Evolutionary conservation across 2,113 vertebrate genomes (phyloP).

Genomic region (Orientallactaga bullata): DNA sequence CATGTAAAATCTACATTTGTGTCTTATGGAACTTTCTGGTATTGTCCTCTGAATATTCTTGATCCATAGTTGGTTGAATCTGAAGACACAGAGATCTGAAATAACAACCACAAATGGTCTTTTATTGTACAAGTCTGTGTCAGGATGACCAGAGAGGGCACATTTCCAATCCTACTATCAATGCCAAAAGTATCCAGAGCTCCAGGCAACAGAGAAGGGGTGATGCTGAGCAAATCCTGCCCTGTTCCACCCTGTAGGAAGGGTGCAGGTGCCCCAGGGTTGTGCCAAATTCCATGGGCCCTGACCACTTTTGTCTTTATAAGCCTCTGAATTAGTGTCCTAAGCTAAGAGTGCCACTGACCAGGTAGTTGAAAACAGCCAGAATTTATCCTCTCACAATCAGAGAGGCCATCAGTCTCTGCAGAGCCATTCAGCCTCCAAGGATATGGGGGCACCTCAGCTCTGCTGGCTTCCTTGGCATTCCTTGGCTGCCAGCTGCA

Average conservation of each 20-base stretch:
- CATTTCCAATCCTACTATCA: accelerated
- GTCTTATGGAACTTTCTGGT: neutral
- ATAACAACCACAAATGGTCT: neutral
- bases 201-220: too few relatives aligned
- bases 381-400: too few relatives aligned
- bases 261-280: accelerated
- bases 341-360: too few relatives aligned
- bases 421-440: neutral
- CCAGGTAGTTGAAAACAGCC: too few relatives aligned
- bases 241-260: neutral
- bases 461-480: too few relatives aligned
- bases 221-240: accelerated
- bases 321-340: too few relatives aligned
- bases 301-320: too few relatives aligned
- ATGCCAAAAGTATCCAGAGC: neutral
- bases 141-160: accelerated
- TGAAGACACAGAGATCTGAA: neutral
- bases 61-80: neutral
- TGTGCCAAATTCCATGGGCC: too few relatives aligned
- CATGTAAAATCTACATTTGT: too few relatives aligned
- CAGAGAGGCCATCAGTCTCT: too few relatives aligned
- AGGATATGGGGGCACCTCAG: neutral
- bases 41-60: neutral
- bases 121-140: accelerated
- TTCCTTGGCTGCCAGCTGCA: accelerated